Evolutionary conservation across 2,797 vertebrate genomes (phyloP).

Genomic region (Todus mexicanus): DNA sequence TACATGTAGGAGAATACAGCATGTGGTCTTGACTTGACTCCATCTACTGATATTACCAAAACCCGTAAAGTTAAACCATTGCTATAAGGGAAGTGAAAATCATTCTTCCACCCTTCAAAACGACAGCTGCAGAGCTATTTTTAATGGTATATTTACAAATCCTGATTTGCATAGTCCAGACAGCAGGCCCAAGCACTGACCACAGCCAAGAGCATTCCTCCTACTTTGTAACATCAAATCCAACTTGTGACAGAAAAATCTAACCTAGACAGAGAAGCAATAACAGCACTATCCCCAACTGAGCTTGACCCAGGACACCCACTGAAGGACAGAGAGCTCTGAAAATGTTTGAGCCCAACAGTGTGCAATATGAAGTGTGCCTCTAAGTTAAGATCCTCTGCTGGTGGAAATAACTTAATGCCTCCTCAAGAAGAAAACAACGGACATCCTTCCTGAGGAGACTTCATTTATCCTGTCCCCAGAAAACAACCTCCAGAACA

Average conservation of each 20-base stretch:
- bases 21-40: neutral
- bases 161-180: neutral
- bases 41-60: neutral
- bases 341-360: neutral
- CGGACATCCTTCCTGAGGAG: neutral
- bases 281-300: neutral
- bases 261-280: neutral
- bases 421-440: neutral
- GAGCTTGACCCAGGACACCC: neutral
- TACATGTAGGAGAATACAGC: neutral
- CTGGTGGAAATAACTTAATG: neutral
- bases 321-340: neutral
- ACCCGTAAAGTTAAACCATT: neutral
- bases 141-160: neutral
- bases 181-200: neutral
- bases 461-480: neutral
- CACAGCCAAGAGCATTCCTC: neutral
- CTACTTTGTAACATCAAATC: neutral
- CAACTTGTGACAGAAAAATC: no score
- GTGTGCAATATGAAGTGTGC: neutral
- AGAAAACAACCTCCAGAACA: neutral
- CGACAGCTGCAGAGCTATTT: slow-evolving; percentile 21
- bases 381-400: neutral
- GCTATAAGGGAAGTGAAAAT: neutral
- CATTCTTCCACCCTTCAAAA: neutral